Evolutionary conservation across 1,140 invertebrate species (phyloP).

Genomic region (Drosophila asahinai): DNA sequence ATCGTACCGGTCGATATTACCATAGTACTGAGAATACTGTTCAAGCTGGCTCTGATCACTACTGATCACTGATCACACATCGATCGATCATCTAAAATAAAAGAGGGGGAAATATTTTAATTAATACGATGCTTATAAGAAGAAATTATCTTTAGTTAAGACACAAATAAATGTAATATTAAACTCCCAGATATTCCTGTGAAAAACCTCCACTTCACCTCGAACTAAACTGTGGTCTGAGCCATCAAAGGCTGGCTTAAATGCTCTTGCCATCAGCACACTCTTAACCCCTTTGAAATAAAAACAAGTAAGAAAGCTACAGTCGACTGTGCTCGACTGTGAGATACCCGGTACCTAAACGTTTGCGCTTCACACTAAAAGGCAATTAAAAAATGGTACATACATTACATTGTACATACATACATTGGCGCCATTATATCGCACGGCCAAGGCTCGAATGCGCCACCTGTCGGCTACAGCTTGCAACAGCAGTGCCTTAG

Average conservation of each 20-base stretch:
- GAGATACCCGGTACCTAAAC: too few relatives aligned
- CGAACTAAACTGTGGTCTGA: not conserved
- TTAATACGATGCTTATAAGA: not conserved
- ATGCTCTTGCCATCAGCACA: slow-evolving; percentile 12
- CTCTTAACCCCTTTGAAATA: slow-evolving; percentile 5
- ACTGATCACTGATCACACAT: slow-evolving; percentile 14
- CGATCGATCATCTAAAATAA: slow-evolving; percentile 5
- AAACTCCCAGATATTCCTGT: not conserved
- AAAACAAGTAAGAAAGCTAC: not conserved
- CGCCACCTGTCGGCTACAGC: too few relatives aligned
- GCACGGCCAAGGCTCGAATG: too few relatives aligned
- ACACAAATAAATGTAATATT: not conserved
- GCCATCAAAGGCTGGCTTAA: slow-evolving; percentile 14
- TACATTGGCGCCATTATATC: too few relatives aligned
- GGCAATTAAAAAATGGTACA: too few relatives aligned
- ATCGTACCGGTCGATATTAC: slow-evolving; percentile 46
- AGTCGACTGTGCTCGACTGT: too few relatives aligned
- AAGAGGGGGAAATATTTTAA: not conserved
- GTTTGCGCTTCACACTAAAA: too few relatives aligned
- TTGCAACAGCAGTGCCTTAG: too few relatives aligned
- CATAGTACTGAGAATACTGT: slow-evolving; percentile 36
- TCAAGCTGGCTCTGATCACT: not conserved
- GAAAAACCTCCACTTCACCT: not conserved
- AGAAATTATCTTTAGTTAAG: not conserved
- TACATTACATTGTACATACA: too few relatives aligned